These are phyloP conservation scores for Dipodomys merriami DNA, from an alignment of 2,113 vertebrate genomes.

Conservation along the genomic window DNA sequence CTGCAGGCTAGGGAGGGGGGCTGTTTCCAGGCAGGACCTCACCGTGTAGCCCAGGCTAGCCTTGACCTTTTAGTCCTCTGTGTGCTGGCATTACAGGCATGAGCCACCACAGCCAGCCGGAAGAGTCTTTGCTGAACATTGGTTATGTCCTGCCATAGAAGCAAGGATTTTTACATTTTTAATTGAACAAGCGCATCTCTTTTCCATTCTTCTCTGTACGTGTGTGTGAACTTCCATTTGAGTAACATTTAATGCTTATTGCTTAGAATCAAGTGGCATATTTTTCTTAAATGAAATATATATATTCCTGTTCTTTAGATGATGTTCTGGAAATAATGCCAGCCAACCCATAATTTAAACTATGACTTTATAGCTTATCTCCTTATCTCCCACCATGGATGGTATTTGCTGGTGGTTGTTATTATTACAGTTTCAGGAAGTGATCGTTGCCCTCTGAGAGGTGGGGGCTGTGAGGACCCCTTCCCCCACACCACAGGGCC, in stretches of 20 bases:
- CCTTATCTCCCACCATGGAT: background rate
- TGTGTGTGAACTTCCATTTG: background rate
- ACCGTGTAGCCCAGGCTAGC: no score
- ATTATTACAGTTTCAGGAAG: background rate
- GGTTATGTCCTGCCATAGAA: background rate
- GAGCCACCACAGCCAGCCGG: background rate
- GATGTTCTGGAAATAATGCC: background rate
- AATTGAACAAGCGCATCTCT: background rate
- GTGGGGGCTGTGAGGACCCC: background rate
- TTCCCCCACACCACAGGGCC: background rate
- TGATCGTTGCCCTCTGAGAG: slow-evolving; percentile 26
- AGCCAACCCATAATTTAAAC: background rate
- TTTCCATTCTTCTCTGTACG: background rate
- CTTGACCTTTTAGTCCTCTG: no score
- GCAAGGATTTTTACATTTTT: background rate
- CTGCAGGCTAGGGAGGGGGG: background rate
- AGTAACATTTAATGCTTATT: slow-evolving; percentile 44
- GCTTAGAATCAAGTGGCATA: slow-evolving; percentile 54
- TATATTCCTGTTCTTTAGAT: slow-evolving; percentile 55
- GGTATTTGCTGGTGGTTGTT: background rate
- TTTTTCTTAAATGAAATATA: slow-evolving; percentile 52
- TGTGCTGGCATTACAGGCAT: no score
- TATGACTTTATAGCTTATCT: background rate
- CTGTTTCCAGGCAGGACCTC: no score
- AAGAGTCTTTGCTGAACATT: background rate